phyloP scores from a whole-genome alignment of 2,113 vertebrate genomes.

The Ageneiosus marmoratus region DNA sequence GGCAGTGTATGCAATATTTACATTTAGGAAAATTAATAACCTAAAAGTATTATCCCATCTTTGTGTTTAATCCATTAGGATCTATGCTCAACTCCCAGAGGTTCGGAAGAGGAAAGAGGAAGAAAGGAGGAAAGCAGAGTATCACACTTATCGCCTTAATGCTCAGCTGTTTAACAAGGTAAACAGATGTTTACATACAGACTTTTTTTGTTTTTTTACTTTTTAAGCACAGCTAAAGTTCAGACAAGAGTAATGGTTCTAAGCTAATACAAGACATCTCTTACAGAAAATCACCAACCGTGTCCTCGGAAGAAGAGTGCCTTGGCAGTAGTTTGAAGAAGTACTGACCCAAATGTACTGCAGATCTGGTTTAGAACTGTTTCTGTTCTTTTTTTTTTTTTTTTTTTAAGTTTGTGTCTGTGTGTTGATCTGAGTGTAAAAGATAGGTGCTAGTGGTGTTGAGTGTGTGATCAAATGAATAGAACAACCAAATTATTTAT shows the following conservation, averaged over 20 bases:
- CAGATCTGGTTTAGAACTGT: background rate
- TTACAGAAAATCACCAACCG: slow-evolving; percentile 70
- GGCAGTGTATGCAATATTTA: too few relatives aligned
- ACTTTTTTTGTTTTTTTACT: background rate
- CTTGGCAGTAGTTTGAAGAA: slow-evolving; percentile 57
- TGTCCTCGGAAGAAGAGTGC: slow-evolving; percentile 60
- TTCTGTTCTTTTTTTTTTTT: background rate
- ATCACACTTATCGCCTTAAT: slow-evolving; percentile 78
- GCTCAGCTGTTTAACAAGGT: slow-evolving; percentile 88
- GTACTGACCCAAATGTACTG: background rate
- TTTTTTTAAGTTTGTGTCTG: background rate
- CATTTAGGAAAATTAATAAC: background rate
- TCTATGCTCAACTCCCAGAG: slow-evolving; percentile 90
- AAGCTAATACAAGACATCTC: slow-evolving; percentile 6
- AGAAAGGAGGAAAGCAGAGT: slow-evolving; percentile 80
- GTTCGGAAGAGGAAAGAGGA: slow-evolving; percentile 80
- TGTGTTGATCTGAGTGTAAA: background rate
- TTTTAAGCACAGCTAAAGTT: background rate
- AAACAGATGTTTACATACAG: background rate
- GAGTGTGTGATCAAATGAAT: background rate
- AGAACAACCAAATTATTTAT: background rate
- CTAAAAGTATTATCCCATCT: background rate
- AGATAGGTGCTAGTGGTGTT: background rate
- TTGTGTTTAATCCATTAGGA: slow-evolving; percentile 66
- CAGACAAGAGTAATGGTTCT: background rate